phyloP scores from a whole-genome alignment of 2,888 invertebrate genomes.

The Tachina grossa region DNA sequence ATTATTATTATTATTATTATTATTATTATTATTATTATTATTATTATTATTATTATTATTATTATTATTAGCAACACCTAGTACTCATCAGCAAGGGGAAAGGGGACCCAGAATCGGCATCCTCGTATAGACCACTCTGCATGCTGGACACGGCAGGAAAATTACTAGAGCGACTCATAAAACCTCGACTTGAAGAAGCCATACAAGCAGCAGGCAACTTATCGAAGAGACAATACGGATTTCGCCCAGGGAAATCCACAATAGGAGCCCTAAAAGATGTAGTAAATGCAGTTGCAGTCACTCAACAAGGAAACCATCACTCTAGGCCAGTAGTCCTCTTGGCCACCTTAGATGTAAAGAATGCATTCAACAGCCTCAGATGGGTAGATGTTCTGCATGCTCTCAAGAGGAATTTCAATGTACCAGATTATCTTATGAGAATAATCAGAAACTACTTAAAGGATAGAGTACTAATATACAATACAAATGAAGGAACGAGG shows the following conservation, averaged over 20 bases:
- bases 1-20: too few relatives aligned
- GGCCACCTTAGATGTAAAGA: not conserved
- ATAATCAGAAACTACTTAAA: not conserved
- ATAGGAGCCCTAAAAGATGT: not conserved
- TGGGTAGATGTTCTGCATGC: not conserved
- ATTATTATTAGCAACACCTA: too few relatives aligned
- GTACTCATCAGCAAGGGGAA: too few relatives aligned
- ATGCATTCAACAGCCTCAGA: not conserved
- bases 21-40: too few relatives aligned
- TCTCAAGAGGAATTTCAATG: too few relatives aligned
- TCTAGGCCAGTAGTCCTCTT: not conserved
- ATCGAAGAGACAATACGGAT: not conserved
- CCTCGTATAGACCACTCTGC: too few relatives aligned
- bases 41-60: too few relatives aligned
- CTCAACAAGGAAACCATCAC: not conserved
- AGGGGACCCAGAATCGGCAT: too few relatives aligned
- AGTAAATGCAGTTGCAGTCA: not conserved
- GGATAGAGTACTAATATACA: not conserved
- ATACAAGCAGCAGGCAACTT: not conserved
- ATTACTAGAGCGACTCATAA: too few relatives aligned
- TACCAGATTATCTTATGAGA: not conserved
- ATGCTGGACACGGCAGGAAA: too few relatives aligned
- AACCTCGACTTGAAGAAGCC: not conserved
- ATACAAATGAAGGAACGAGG: not conserved
- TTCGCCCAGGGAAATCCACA: not conserved